Evolutionary conservation across 2,113 vertebrate genomes (phyloP).

Genomic region (Myanophis thanlyinensis): DNA sequence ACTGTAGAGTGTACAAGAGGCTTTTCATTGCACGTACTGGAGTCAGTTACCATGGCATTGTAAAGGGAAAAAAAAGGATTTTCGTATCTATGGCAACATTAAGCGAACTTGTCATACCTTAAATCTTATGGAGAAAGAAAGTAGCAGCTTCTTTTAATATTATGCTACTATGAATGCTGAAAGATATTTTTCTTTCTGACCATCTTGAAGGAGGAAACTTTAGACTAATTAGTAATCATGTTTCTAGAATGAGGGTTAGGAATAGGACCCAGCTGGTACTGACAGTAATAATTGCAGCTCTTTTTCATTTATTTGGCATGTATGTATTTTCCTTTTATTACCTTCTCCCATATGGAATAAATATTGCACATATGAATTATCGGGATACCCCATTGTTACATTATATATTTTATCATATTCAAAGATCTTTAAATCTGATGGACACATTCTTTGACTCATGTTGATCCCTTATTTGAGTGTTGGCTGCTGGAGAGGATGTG

Average conservation of each 20-base stretch:
- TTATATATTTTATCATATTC: neutral
- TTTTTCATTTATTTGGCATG: neutral
- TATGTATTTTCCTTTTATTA: neutral
- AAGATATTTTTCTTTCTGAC: neutral
- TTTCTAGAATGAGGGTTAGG: neutral
- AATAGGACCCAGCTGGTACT: neutral
- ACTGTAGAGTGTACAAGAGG: conserved; percentile 62
- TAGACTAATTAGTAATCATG: conserved; percentile 21
- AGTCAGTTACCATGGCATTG: conserved; percentile 83
- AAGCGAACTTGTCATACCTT: conserved; percentile 64
- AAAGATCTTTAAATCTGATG: neutral
- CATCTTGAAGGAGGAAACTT: neutral
- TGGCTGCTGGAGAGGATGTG: neutral
- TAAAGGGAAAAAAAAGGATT: conserved; percentile 41
- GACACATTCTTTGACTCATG: neutral
- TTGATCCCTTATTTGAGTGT: neutral
- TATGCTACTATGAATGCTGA: conserved; percentile 37
- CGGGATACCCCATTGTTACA: neutral
- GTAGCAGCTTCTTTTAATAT: conserved; percentile 51
- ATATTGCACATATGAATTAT: neutral
- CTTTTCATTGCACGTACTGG: conserved; percentile 67
- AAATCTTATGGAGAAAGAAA: conserved; percentile 47
- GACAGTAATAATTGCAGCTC: neutral
- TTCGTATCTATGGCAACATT: conserved; percentile 85
- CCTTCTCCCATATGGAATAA: neutral